Conservation (phyloP, 2,797 vertebrate species). For the Hyperoplus lanceolatus region DNA sequence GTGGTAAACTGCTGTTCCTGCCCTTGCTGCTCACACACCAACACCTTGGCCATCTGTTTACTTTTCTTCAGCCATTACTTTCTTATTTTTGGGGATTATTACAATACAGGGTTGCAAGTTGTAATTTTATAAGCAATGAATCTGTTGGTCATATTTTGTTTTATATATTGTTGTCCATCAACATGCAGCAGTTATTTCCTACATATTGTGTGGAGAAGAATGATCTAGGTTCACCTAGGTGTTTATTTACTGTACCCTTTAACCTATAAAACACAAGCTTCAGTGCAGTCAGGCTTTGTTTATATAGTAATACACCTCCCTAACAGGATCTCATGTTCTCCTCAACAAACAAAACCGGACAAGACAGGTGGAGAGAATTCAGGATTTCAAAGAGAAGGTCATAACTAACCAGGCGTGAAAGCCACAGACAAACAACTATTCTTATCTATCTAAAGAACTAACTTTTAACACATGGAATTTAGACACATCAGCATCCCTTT, state of each 20-base stretch:
- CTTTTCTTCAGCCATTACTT: neutral
- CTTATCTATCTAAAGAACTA: neutral
- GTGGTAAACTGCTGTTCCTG: neutral
- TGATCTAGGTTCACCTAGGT: constrained; percentile 1
- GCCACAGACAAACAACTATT: neutral
- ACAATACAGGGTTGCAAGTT: too few relatives aligned
- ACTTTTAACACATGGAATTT: neutral
- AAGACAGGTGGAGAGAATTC: neutral
- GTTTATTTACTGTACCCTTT: neutral
- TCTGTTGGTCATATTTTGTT: neutral
- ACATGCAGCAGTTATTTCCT: neutral
- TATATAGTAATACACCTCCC: neutral
- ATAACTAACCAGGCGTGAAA: neutral
- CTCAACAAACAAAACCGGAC: neutral
- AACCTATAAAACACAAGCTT: neutral
- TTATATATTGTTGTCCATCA: neutral
- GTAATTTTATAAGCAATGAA: too few relatives aligned
- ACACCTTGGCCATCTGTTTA: neutral
- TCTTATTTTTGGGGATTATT: too few relatives aligned
- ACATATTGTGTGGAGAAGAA: neutral
- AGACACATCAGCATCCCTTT: neutral
- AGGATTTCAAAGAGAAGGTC: neutral
- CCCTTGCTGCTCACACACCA: neutral
- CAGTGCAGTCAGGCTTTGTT: neutral
- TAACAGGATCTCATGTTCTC: neutral